Percentiles rank a stretch among this genome's conserved stretches.
Conservation (phyloP, 2,888 invertebrate genomes). For the Spilarctia lutea region DNA sequence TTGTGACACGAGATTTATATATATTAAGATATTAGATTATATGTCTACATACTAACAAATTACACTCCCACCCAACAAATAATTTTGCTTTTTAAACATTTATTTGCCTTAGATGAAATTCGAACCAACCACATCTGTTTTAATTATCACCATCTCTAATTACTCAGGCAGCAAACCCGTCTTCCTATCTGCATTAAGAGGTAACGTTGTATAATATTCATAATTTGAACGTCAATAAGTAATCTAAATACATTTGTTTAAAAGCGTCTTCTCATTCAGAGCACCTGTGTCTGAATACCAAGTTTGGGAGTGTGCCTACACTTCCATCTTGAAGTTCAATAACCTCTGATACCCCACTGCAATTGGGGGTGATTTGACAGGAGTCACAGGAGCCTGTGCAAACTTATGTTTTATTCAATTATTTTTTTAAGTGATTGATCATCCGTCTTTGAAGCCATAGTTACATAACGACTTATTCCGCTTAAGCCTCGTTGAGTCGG, state of each 20-base stretch:
- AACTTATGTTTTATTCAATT: conserved; percentile 36
- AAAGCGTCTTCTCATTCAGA: not conserved
- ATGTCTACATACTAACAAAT: not conserved
- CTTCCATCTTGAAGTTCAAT: conserved; percentile 18
- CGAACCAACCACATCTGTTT: too few species aligned
- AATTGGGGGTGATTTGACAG: conserved; percentile 16
- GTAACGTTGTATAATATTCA: not conserved
- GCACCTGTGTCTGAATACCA: conserved; percentile 3
- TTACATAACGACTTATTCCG: conserved; percentile 12
- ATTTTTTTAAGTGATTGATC: conserved; percentile 24
- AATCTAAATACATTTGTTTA: not conserved
- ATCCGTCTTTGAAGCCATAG: conserved; percentile 11
- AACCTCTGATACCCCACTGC: conserved; percentile 13
- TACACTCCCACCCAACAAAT: not conserved
- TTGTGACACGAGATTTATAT: too few species aligned
- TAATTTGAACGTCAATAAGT: not conserved
- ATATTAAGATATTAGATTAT: too few species aligned
- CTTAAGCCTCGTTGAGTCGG: not conserved
- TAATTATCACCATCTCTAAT: not conserved
- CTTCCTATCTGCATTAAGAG: not conserved
- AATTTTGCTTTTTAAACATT: too few species aligned
- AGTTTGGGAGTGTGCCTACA: conserved; percentile 4
- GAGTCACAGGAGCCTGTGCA: conserved; percentile 18
- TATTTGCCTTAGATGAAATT: too few species aligned
- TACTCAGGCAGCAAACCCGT: not conserved